A percentile compares a stretch with the other conserved stretches of the same genome.
Conservation (phyloP, 1,140 invertebrate species). For the Gyrodactylus salaris region DNA sequence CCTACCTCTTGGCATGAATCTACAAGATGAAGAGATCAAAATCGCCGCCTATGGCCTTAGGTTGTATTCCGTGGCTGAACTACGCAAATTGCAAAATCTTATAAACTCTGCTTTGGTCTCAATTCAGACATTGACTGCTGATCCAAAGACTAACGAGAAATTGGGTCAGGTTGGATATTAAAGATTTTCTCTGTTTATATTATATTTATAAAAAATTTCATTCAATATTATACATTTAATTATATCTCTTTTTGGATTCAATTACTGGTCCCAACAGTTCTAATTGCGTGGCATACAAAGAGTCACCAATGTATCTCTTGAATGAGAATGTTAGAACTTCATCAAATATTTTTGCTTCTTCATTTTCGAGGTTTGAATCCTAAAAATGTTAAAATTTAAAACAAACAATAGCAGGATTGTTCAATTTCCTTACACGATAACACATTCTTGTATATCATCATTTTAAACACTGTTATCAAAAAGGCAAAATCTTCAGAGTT, state of each 20-base stretch:
- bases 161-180: slow-evolving; percentile 4
- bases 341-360: neutral
- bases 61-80: neutral
- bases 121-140: neutral
- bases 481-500: too few species aligned
- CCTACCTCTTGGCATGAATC: neutral
- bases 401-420: too few species aligned
- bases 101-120: neutral
- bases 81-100: neutral
- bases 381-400: too few species aligned
- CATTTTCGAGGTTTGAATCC: neutral
- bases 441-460: too few species aligned
- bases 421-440: too few species aligned
- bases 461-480: too few species aligned
- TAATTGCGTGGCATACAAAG: neutral
- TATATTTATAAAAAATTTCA: neutral
- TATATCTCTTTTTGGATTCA: neutral
- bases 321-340: neutral
- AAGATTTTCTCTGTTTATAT: neutral
- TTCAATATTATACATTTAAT: neutral
- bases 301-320: neutral
- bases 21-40: neutral
- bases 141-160: slow-evolving; percentile 6
- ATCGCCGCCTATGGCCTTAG: neutral
- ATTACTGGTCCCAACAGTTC: neutral